Evolutionary conservation across 2,797 vertebrate species (phyloP), one percentile per base, ranked within the genome.

Genomic region (Labroides dimidiatus): DNA sequence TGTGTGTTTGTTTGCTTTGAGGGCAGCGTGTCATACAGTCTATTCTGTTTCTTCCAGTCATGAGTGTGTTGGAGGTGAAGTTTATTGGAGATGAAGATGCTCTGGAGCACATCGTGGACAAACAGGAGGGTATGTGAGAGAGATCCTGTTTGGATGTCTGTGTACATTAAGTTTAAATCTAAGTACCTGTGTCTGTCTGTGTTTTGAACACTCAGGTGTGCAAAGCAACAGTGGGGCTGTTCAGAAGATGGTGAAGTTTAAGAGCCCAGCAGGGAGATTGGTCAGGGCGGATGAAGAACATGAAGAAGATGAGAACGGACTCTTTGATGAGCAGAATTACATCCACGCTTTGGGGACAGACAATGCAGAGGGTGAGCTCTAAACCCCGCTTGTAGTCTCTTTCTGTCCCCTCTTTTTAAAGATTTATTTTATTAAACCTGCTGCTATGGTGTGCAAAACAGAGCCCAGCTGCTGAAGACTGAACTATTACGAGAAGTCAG

Each of bases 11-110:
- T 39, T 39, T 44, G 8, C 41, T 43, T 70, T 10, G 15, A 10
- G 17, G 7, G 0, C 23, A n/a, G 7, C 23, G 17, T 3, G 62
- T 27, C 27, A 3, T 6, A 3, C 27, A 3, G 3, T 27, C 27
- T 3, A 6, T n/a, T n/a, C n/a, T n/a, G 24, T 17, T 21, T 1
- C 50, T 39, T 33, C 5, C 5, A 85, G 81, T 17, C 48, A 96
- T 95, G 95, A 96, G 86, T 84, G 77, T 77, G 16, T 72, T 95
- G 72, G 87, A 95, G 69, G 95, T 98, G 78, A 95, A 91, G 45
- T 99, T 99, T 82, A 88, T 98, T 51, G 90, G 95, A 0, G 98
- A 99, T 79, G 93, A 93, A 69, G 96, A 98, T 64, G 98, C 96
- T 45, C 64, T 97, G 89, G 95, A 94, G 67, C 96, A 98, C 87